Conservation (phyloP, 2,888 invertebrate genomes). For the Cistogaster globosa region DNA sequence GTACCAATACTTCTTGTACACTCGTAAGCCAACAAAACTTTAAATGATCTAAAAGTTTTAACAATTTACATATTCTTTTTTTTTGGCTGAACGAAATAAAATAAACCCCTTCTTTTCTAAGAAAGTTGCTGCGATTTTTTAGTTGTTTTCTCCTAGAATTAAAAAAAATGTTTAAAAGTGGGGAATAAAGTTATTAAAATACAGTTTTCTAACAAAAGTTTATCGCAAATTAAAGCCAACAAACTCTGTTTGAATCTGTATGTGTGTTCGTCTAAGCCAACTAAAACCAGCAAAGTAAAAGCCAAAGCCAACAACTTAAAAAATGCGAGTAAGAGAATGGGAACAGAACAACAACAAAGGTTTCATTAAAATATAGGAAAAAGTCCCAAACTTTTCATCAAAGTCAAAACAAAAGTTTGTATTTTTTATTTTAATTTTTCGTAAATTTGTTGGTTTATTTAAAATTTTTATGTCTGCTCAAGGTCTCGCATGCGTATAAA, state of each 20-base stretch:
- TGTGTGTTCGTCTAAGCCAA: slow-evolving; percentile 43
- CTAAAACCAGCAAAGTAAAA: slow-evolving; percentile 51
- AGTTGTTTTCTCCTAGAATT: slow-evolving; percentile 61
- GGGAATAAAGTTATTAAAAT: slow-evolving; percentile 72
- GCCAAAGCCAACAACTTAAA: slow-evolving; percentile 33
- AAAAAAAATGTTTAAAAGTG: slow-evolving; percentile 62
- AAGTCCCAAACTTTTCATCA: slow-evolving; percentile 68
- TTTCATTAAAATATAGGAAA: slow-evolving; percentile 60
- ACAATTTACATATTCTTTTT: slow-evolving; percentile 65
- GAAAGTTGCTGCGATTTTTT: slow-evolving; percentile 69
- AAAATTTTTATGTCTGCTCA: slow-evolving; percentile 65
- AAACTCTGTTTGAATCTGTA: slow-evolving; percentile 40
- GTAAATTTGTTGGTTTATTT: slow-evolving; percentile 36
- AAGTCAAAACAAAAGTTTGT: slow-evolving; percentile 73
- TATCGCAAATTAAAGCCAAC: slow-evolving; percentile 71
- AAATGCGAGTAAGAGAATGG: slow-evolving; percentile 44
- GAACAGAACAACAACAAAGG: slow-evolving; percentile 2
- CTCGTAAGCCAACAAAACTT: slow-evolving; percentile 67
- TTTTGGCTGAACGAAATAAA: slow-evolving; percentile 49
- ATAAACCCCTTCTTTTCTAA: slow-evolving; percentile 69
- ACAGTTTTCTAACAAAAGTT: slow-evolving; percentile 70
- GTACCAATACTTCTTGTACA: slow-evolving; percentile 34
- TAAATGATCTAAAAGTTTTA: slow-evolving; percentile 72
- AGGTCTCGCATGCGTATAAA: slow-evolving; percentile 71
- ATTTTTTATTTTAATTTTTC: slow-evolving; percentile 41